Evolutionary conservation across 2,888 invertebrate genomes (phyloP).

Genomic region (Folsomia candida): DNA sequence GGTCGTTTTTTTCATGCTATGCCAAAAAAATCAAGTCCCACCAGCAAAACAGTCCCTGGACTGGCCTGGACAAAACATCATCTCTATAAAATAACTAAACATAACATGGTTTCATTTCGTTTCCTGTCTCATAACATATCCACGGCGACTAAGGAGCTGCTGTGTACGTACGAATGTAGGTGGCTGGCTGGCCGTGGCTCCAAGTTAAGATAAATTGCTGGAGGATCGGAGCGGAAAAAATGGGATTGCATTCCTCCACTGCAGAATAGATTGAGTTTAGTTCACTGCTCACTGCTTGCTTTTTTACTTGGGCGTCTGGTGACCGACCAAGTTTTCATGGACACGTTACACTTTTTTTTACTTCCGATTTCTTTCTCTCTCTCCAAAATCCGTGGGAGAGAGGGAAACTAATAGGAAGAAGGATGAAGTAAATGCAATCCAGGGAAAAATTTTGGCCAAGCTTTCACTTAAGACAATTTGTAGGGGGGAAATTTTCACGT

Average conservation of each 20-base stretch:
- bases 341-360: background rate
- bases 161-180: too few species aligned
- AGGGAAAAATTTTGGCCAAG: too few species aligned
- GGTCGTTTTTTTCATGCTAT: too few species aligned
- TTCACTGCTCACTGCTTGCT: background rate
- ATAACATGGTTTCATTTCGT: background rate
- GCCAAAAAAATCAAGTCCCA: too few species aligned
- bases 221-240: conserved; percentile 7
- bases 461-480: too few species aligned
- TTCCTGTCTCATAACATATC: background rate
- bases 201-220: conserved; percentile 9
- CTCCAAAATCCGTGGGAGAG: too few species aligned
- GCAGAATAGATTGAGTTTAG: conserved; percentile 3
- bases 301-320: too few species aligned
- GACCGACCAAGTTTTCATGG: background rate
- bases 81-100: background rate
- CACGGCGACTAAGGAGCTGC: too few species aligned
- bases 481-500: too few species aligned
- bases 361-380: too few species aligned
- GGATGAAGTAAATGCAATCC: too few species aligned
- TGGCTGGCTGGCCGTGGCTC: background rate
- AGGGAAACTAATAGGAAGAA: too few species aligned
- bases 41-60: background rate
- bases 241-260: conserved; percentile 6
- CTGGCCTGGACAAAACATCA: background rate